phyloP scores from a whole-genome alignment of 2,797 vertebrate genomes.

The Epinephelus awoara region DNA sequence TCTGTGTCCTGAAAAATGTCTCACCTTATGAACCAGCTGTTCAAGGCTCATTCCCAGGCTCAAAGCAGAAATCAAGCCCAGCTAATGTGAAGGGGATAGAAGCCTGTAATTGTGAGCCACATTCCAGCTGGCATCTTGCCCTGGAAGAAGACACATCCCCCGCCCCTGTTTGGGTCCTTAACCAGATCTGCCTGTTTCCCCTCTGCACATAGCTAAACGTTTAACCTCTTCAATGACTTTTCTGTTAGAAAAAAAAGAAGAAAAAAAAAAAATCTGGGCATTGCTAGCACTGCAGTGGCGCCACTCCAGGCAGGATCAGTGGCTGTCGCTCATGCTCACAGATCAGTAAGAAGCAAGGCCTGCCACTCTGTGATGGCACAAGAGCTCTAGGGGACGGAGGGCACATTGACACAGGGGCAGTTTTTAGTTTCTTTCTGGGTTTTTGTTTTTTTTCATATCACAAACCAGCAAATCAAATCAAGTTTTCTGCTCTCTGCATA shows the following conservation, averaged over 20 bases:
- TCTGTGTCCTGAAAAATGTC: conserved; percentile 62
- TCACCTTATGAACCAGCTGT: conserved; percentile 70
- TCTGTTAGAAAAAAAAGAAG: conserved; percentile 36
- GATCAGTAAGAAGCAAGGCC: conserved; percentile 66
- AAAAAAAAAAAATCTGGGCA: conserved; percentile 55
- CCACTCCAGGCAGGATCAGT: conserved; percentile 74
- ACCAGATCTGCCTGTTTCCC: conserved; percentile 68
- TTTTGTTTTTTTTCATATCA: conserved; percentile 5
- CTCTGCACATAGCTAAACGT: conserved; percentile 73
- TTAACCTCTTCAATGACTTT: conserved; percentile 75
- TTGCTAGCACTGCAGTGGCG: conserved; percentile 49
- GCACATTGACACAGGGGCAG: conserved; percentile 43
- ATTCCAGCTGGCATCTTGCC: conserved; percentile 77
- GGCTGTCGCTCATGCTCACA: conserved; percentile 70
- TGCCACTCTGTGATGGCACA: conserved; percentile 67
- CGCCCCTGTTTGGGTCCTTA: conserved; percentile 55
- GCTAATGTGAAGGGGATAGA: conserved; percentile 72
- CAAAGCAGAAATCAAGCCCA: conserved; percentile 52
- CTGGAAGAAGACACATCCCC: conserved; percentile 50
- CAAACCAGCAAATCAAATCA: conserved; percentile 33
- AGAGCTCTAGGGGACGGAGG: conserved; percentile 59
- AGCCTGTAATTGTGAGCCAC: conserved; percentile 59
- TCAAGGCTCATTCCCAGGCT: conserved; percentile 49
- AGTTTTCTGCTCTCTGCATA: conserved; percentile 24
- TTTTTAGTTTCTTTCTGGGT: conserved; percentile 21